Evolutionary conservation across 2,113 vertebrate genomes (phyloP), one percentile per base, ranked within the genome.

Genomic region (Zosterops pallidus): DNA sequence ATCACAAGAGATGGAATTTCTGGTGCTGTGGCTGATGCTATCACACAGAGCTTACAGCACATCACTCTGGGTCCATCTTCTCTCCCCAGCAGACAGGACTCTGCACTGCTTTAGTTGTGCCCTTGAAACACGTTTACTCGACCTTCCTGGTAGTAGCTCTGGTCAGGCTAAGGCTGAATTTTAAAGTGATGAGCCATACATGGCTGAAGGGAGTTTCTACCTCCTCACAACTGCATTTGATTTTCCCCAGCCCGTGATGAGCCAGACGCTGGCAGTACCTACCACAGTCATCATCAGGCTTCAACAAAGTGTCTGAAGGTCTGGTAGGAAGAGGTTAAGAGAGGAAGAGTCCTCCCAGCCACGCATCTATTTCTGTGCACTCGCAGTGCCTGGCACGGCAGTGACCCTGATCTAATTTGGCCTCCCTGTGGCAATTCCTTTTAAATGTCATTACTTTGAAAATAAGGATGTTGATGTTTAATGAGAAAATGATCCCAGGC

Each of bases 21-120:
- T 31, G 60, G 13, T 1, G 1, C 42, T 56, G 14, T 29, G 42
- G 42, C 42, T 69, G 68, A 50, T 2, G 1, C 52, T 75, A 26
- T 22, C 0, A 2, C 39, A 68, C 0, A 0, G 84, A 60, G 2
- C 75, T 82, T 37, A 56, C 21, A 55, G 18, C 3, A 1, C 39
- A 47, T 91, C 9, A 3, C 26, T 39, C 35, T 50, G 53, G 11
- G 9, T 18, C 49, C 6, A 4, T 24, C 56, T 76, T 64, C 59
- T 91, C 5, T 15, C 9, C 31, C 31, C 37, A n/a, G 49, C 47
- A 82, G 39, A n/a, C 26, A 75, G 26, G 22, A 13, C 9, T 63
- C n/a, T 1, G 3, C 11, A 23, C 8, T 39, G 35, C 31, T 62
- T 33, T 31, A 21, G 50, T n/a, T 63, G 29, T 41, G 35, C 46